Evolutionary conservation across 2,113 vertebrate genomes (phyloP).

Genomic region (Lycocorax pyrrhopterus): DNA sequence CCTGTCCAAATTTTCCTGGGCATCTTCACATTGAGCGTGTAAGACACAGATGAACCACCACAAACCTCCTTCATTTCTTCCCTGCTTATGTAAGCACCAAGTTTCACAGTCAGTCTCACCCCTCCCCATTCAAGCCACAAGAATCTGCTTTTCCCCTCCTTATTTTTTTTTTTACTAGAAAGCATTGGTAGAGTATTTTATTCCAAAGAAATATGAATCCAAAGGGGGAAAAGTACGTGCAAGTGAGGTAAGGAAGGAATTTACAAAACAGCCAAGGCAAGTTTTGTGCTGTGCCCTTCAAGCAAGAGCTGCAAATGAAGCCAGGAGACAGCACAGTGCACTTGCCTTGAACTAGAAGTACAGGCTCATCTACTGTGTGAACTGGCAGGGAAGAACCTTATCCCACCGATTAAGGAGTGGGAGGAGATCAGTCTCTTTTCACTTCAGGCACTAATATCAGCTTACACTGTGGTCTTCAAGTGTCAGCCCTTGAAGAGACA

Average conservation of each 20-base stretch:
- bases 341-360: not conserved
- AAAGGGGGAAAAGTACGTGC: not conserved
- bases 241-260: not conserved
- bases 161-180: not conserved
- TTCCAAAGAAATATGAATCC: not conserved
- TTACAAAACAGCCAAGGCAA: not conserved
- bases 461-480: slow-evolving; percentile 25
- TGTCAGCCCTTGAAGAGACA: not conserved
- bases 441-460: not conserved
- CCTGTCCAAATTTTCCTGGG: not conserved
- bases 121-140: not conserved
- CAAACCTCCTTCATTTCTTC: not conserved
- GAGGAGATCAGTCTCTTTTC: slow-evolving; percentile 24
- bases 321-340: not conserved
- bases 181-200: not conserved
- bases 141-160: not conserved
- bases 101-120: not conserved
- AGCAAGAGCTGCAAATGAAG: not conserved
- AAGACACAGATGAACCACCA: not conserved
- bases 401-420: not conserved
- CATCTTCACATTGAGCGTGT: not conserved
- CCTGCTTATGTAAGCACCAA: not conserved
- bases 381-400: not conserved
- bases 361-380: not conserved
- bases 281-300: not conserved